A percentile compares a stretch with the other conserved stretches of the same genome.
These are phyloP conservation scores for Lipophrys pholis DNA, from an alignment of 2,113 vertebrate species.

Conservation along the genomic window DNA sequence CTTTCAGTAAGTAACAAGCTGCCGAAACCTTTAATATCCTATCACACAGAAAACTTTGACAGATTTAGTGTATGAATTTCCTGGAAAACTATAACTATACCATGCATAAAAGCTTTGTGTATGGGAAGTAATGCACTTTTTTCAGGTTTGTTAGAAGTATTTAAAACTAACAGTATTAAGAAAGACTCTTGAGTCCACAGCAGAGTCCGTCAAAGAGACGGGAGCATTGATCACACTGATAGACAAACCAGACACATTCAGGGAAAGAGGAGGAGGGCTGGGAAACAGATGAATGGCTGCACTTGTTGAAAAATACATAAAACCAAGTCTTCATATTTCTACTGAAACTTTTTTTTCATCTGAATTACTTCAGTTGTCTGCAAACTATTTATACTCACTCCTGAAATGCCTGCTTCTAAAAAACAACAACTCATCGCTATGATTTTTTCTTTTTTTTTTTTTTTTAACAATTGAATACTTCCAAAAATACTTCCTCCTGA, in stretches of 20 bases:
- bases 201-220: constrained; percentile 32
- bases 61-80: too few relatives aligned
- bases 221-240: constrained; percentile 71
- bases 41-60: too few relatives aligned
- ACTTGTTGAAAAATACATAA: neutral
- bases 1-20: constrained; percentile 11
- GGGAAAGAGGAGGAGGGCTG: constrained; percentile 25
- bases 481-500: constrained; percentile 14
- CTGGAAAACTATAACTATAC: neutral
- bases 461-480: constrained; percentile 8
- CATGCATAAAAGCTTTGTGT: constrained; percentile 13
- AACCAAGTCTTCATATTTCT: constrained; percentile 20
- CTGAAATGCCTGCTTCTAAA: too few relatives aligned
- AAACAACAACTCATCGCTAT: neutral
- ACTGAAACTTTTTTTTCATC: constrained; percentile 13
- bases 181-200: constrained; percentile 37
- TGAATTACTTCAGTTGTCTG: constrained; percentile 5
- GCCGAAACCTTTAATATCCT: neutral
- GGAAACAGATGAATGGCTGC: constrained; percentile 2
- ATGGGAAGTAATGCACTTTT: constrained; percentile 26
- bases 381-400: neutral
- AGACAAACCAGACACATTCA: constrained; percentile 71
- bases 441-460: neutral
- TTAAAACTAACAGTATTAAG: constrained; percentile 46
- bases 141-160: constrained; percentile 21